Conservation (phyloP, 2,797 vertebrate genomes). For the Cephalopachus bancanus region DNA sequence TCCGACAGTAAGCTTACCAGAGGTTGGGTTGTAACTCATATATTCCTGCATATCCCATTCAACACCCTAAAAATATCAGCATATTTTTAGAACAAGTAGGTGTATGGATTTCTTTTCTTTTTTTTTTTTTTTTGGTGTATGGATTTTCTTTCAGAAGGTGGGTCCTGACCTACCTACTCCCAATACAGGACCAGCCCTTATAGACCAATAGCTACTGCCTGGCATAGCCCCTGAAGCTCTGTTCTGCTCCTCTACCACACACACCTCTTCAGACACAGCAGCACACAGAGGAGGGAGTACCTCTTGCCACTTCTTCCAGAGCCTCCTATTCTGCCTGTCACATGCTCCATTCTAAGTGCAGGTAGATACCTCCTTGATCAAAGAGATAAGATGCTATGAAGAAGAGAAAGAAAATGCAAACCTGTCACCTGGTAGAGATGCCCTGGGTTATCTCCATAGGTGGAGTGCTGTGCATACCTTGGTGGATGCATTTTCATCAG, state of each 20-base stretch:
- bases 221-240: rapidly evolving
- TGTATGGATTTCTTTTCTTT: constrained; percentile 58
- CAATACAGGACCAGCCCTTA: not conserved
- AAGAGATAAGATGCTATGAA: not conserved
- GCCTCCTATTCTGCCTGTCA: not conserved
- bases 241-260: not conserved
- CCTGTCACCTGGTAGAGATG: not conserved
- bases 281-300: not conserved
- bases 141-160: constrained; percentile 35
- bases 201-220: too few relatives aligned
- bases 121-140: not conserved
- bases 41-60: constrained; percentile 49
- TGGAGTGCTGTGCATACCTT: not conserved
- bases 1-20: not conserved
- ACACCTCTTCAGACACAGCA: not conserved
- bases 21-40: constrained; percentile 47
- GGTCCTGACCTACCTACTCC: constrained; percentile 63
- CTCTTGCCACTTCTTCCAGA: not conserved
- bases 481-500: not conserved
- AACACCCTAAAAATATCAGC: constrained; percentile 61
- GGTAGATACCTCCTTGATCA: not conserved
- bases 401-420: not conserved
- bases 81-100: constrained; percentile 34
- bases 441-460: not conserved
- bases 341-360: not conserved